Evolutionary conservation across 2,888 invertebrate species (phyloP), one percentile per base, ranked within the genome.

Genomic region (Ceraclea dissimilis): DNA sequence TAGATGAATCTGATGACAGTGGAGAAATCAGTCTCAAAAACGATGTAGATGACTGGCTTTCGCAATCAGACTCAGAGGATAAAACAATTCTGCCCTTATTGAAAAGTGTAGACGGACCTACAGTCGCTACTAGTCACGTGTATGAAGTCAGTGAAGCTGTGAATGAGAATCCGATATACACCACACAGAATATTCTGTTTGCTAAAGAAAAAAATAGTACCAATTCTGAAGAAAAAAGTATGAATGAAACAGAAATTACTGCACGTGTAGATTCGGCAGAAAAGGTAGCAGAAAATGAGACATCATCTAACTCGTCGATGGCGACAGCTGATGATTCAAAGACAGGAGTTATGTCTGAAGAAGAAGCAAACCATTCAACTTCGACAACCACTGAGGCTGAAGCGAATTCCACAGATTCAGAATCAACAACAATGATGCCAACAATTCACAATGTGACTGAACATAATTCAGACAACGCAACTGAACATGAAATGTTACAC

Each of bases 81-180:
- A 26, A 22, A n/a, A 26, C 17, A 11, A 13, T n/a, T n/a, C 4
- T 39, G 13, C 13, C 39, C 5, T 39, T 16, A n/a, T 5, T n/a
- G 13, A 13, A 13, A 39, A 49, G 8, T 10, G n/a, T 6, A 13
- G 33, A 53, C 19, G 17, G 21, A 44, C 48, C 53, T 6, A 54
- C 49, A 54, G 46, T 39, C 22, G 5, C 20, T 16, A 13, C 16
- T 19, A 48, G 17, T 26, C 46, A 52, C 17, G 19, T 47, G 6
- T 61, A 61, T 53, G 61, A 61, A 61, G 61, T 61, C 2, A 61
- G 54, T 20, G 61, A 61, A 53, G 48, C 55, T 20, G 21, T 57
- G 5, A 53, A 61, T 16, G 61, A 61, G 48, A 56, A 26, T 51
- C 60, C 60, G 16, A 39, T 51, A 13, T 55, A 55, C 16, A 56